Conservation (phyloP, 2,797 vertebrate species). For the Notolabrus celidotus region DNA sequence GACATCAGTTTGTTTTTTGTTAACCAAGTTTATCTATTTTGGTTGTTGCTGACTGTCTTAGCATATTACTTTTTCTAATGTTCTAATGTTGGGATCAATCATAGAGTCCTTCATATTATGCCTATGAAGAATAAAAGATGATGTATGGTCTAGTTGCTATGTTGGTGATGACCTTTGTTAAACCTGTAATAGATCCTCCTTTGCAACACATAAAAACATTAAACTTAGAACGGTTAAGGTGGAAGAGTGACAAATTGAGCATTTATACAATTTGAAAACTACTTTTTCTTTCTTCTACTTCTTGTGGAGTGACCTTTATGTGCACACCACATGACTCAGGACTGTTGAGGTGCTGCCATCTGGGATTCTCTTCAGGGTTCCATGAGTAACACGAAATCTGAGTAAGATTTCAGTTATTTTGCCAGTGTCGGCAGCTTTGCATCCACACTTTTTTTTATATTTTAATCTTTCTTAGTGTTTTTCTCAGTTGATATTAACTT, state of each 20-base stretch:
- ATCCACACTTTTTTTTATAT: not conserved
- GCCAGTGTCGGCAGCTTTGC: conserved; percentile 9
- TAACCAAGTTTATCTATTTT: too few relatives aligned
- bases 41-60: too few relatives aligned
- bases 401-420: conserved; percentile 30
- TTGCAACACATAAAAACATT: too few relatives aligned
- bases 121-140: too few relatives aligned
- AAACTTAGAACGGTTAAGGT: not conserved
- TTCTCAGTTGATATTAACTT: conserved; percentile 8
- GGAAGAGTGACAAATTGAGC: not conserved
- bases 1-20: too few relatives aligned
- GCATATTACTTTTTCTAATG: too few relatives aligned
- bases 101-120: too few relatives aligned
- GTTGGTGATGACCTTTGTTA: too few relatives aligned
- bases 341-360: conserved; percentile 67
- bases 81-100: too few relatives aligned
- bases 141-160: too few relatives aligned
- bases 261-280: not conserved
- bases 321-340: conserved; percentile 52
- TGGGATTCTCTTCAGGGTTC: conserved; percentile 61
- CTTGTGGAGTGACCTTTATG: conserved; percentile 55
- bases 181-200: too few relatives aligned
- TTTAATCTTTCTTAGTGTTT: conserved; percentile 9
- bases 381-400: conserved; percentile 45
- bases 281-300: not conserved